Percentiles rank a stretch among this genome's conserved stretches.
Evolutionary conservation across 2,113 vertebrate genomes (phyloP).

Genomic region (Heterotis niloticus): DNA sequence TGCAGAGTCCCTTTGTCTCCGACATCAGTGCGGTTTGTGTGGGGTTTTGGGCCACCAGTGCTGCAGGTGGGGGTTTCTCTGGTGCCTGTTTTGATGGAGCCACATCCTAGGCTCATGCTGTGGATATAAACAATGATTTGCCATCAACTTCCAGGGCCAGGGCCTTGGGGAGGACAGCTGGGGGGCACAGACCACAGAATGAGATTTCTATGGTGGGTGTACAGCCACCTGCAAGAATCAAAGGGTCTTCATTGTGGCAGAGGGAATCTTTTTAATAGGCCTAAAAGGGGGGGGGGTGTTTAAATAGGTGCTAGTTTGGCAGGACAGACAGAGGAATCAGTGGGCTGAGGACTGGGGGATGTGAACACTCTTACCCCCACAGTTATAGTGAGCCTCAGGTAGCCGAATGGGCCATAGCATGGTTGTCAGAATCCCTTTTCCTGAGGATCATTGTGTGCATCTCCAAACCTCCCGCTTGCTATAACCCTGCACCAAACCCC

Average conservation of each 20-base stretch:
- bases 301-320: slow-evolving; percentile 28
- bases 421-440: no score
- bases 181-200: slow-evolving; percentile 49
- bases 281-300: slow-evolving; percentile 31
- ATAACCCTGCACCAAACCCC: not conserved
- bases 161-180: slow-evolving; percentile 52
- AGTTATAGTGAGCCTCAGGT: no score
- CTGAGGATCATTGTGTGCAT: not conserved
- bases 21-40: not conserved
- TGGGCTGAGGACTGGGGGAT: no score
- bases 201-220: slow-evolving; percentile 48
- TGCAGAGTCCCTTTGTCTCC: not conserved
- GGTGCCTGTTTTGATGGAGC: slow-evolving; percentile 9
- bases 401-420: no score
- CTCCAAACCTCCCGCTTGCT: not conserved
- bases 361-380: no score
- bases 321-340: no score
- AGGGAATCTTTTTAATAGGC: slow-evolving; percentile 39
- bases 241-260: slow-evolving; percentile 41
- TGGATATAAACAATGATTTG: not conserved
- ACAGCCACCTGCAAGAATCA: slow-evolving; percentile 39
- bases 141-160: not conserved
- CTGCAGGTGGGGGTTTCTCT: slow-evolving; percentile 30
- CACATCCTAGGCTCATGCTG: not conserved
- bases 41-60: not conserved